A percentile compares a stretch with the other conserved stretches of the same genome.
Evolutionary conservation across 1,140 invertebrate genomes (phyloP).

Genomic region (Zophobas atratus): DNA sequence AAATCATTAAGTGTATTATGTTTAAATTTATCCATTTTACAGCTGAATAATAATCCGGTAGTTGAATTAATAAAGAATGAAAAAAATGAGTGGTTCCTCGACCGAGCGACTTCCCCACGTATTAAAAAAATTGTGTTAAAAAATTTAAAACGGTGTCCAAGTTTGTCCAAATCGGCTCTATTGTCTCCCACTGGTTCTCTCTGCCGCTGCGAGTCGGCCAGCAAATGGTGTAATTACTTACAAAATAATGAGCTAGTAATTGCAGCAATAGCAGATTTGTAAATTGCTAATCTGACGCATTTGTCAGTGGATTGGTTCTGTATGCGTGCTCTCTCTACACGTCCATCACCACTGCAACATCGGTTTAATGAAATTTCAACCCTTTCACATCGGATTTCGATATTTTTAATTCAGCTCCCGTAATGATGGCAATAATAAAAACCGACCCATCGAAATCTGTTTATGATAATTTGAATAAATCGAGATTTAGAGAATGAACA

Average conservation of each 20-base stretch:
- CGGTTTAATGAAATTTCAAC: conserved; percentile 22
- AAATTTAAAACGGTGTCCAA: no score
- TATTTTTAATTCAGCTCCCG: conserved; percentile 8
- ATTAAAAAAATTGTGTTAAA: no score
- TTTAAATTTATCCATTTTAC: no score
- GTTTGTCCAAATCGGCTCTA: no score
- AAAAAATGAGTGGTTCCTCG: no score
- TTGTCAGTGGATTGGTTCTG: conserved; percentile 64
- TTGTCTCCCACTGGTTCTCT: no score
- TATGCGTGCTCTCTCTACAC: conserved; percentile 4
- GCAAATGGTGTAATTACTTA: conserved; percentile 66
- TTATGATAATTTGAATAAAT: conserved; percentile 24
- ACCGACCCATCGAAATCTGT: conserved; percentile 10
- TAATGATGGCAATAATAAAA: conserved; percentile 16
- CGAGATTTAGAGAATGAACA: background rate
- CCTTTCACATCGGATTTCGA: background rate
- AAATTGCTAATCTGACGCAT: conserved; percentile 68
- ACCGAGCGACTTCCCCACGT: no score
- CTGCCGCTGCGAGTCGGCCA: background rate
- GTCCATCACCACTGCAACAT: conserved; percentile 17
- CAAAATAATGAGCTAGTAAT: conserved; percentile 68
- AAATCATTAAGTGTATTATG: no score
- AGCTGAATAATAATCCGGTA: no score
- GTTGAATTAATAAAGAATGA: no score
- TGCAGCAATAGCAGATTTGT: conserved; percentile 68